Conservation (phyloP, 2,888 invertebrate species). For the Auanema freiburgensis region DNA sequence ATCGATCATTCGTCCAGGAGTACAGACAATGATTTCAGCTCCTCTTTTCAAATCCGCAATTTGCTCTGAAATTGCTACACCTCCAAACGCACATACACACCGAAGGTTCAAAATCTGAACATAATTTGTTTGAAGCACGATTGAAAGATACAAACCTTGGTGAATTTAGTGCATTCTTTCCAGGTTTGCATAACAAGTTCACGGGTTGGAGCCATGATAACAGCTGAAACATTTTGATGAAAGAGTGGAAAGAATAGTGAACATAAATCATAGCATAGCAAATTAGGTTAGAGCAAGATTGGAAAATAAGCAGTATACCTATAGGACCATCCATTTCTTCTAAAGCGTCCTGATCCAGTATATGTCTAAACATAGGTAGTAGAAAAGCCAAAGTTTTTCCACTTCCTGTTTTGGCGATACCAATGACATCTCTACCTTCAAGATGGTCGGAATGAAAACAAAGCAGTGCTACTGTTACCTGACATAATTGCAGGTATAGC, state of each 20-base stretch:
- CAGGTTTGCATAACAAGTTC: slow-evolving; percentile 99
- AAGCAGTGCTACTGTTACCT: slow-evolving; percentile 86
- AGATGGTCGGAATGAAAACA: slow-evolving; percentile 74
- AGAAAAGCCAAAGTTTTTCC: slow-evolving; percentile 98
- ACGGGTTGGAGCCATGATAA: slow-evolving; percentile 96
- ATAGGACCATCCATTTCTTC: slow-evolving; percentile 97
- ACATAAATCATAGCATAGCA: too few relatives aligned
- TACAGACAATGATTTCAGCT: slow-evolving; percentile 96
- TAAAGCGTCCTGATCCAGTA: slow-evolving; percentile 87
- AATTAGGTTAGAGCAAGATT: neutral
- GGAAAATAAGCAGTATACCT: slow-evolving; percentile 64
- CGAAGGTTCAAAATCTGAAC: slow-evolving; percentile 71
- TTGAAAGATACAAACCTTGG: slow-evolving; percentile 70
- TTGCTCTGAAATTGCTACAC: slow-evolving; percentile 92
- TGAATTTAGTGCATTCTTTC: slow-evolving; percentile 90
- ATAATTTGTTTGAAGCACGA: neutral
- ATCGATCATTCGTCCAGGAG: slow-evolving; percentile 99
- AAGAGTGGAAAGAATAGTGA: neutral
- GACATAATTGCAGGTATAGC: slow-evolving; percentile 88
- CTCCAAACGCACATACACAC: slow-evolving; percentile 96
- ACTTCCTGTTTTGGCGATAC: slow-evolving; percentile 95
- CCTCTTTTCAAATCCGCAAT: slow-evolving; percentile 95
- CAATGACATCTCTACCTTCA: slow-evolving; percentile 36
- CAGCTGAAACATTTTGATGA: slow-evolving; percentile 68
- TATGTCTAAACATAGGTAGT: slow-evolving; percentile 94